Evolutionary conservation across 2,888 invertebrate genomes (phyloP).

Genomic region (Zaprionus obscuricornis): DNA sequence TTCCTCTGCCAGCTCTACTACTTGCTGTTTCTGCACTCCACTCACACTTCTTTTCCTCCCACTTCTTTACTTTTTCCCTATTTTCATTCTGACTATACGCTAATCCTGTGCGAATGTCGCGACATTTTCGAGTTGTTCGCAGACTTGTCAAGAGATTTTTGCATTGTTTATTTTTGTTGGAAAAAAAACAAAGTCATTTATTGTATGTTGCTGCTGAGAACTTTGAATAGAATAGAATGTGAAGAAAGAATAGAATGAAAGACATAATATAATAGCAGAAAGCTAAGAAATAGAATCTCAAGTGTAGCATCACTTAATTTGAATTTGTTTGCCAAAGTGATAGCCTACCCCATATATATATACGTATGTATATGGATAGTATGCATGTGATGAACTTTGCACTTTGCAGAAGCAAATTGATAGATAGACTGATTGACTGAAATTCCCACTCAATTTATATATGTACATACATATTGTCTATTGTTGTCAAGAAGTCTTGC

Average conservation of each 20-base stretch:
- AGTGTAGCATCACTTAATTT: conserved; percentile 55
- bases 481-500: too few relatives aligned
- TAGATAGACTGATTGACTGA: background rate
- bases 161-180: conserved; percentile 46
- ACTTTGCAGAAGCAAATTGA: background rate
- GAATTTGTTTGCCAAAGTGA: conserved; percentile 58
- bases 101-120: conserved; percentile 67
- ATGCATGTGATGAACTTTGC: background rate
- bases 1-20: background rate
- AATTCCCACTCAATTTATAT: too few relatives aligned
- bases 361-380: conserved; percentile 28
- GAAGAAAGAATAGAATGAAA: conserved; percentile 23
- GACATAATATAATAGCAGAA: conserved; percentile 23
- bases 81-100: conserved; percentile 10
- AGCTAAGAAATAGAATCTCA: conserved; percentile 24
- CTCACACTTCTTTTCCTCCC: background rate
- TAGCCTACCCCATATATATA: conserved; percentile 10
- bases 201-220: conserved; percentile 44
- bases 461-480: too few relatives aligned
- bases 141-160: conserved; percentile 56
- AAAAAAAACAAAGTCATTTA: conserved; percentile 53
- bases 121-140: conserved; percentile 50
- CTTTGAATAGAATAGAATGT: conserved; percentile 15
- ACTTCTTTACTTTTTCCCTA: conserved; percentile 16
- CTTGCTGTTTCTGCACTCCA: background rate